These are phyloP conservation scores for Spicauda simplicius DNA, from an alignment of 2,888 invertebrate species.

Conservation along the genomic window DNA sequence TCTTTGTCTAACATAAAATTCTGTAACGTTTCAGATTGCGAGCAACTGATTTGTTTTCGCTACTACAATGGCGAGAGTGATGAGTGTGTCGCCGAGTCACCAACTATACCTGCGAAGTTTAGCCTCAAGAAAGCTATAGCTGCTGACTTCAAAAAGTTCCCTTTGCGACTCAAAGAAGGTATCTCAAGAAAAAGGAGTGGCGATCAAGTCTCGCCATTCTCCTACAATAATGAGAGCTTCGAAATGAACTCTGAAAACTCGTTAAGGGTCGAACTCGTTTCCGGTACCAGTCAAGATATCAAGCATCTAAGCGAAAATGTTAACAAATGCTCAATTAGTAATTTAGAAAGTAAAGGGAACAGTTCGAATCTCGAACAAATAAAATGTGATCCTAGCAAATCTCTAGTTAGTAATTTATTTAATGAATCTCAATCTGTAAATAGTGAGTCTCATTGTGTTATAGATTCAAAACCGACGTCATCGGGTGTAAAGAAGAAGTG, in stretches of 20 bases:
- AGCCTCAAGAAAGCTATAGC: conserved; percentile 53
- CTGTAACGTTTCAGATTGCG: conserved; percentile 84
- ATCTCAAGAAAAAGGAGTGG: conserved; percentile 79
- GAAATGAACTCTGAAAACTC: conserved; percentile 79
- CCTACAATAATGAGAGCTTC: conserved; percentile 81
- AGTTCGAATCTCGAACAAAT: conserved; percentile 66
- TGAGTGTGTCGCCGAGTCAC: conserved; percentile 87
- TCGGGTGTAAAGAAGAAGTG: conserved; percentile 84
- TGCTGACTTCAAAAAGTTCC: conserved; percentile 81
- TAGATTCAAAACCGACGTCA: conserved; percentile 69
- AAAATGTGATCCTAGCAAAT: conserved; percentile 81
- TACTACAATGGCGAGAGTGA: conserved; percentile 88
- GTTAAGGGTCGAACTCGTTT: conserved; percentile 70
- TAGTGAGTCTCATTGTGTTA: conserved; percentile 75
- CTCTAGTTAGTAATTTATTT: conserved; percentile 74
- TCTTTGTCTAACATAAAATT: background rate
- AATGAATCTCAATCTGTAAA: conserved; percentile 76
- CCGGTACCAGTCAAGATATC: conserved; percentile 71
- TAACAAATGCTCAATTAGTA: conserved; percentile 84
- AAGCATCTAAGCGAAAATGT: conserved; percentile 80
- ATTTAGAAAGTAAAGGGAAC: conserved; percentile 78
- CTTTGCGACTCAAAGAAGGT: conserved; percentile 82
- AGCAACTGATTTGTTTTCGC: conserved; percentile 88
- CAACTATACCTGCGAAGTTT: conserved; percentile 70
- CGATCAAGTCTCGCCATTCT: conserved; percentile 76